Conservation (phyloP, 2,888 invertebrate species). For the Salticus scenicus region DNA sequence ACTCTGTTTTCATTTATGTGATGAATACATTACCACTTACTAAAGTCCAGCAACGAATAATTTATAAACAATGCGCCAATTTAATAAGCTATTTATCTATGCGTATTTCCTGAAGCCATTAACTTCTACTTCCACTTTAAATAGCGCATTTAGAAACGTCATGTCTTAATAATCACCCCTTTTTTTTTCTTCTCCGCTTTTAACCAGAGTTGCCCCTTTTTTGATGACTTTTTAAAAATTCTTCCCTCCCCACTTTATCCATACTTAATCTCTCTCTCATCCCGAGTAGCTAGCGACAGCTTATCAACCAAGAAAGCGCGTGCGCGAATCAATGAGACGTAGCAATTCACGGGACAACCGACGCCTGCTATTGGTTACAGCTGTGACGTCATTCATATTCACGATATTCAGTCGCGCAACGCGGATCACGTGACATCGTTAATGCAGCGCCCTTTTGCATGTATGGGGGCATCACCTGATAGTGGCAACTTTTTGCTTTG, state of each 20-base stretch:
- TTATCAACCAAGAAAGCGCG: slow-evolving; percentile 44
- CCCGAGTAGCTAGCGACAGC: slow-evolving; percentile 13
- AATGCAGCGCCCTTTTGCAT: slow-evolving; percentile 62
- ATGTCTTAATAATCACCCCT: not conserved
- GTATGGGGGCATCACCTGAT: slow-evolving; percentile 59
- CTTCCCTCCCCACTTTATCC: not conserved
- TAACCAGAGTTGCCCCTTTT: not conserved
- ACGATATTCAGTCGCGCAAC: slow-evolving; percentile 65
- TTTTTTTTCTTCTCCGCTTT: too few species aligned
- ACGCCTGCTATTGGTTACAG: slow-evolving; percentile 71
- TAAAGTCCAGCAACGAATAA: not conserved
- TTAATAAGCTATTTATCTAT: slow-evolving; percentile 13
- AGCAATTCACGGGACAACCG: slow-evolving; percentile 64
- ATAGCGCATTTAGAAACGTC: slow-evolving; percentile 12
- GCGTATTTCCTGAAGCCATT: not conserved
- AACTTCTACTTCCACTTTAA: slow-evolving; percentile 1
- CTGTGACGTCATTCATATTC: slow-evolving; percentile 72
- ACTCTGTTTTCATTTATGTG: not conserved
- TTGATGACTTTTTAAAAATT: not conserved
- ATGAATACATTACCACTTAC: not conserved
- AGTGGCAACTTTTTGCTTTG: slow-evolving; percentile 23
- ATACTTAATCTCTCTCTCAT: not conserved
- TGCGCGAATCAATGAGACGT: slow-evolving; percentile 70
- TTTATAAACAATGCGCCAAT: not conserved
- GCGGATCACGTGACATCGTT: slow-evolving; percentile 33